phyloP scores from a whole-genome alignment of 2,113 vertebrate species.

The Tonatia bakeri region DNA sequence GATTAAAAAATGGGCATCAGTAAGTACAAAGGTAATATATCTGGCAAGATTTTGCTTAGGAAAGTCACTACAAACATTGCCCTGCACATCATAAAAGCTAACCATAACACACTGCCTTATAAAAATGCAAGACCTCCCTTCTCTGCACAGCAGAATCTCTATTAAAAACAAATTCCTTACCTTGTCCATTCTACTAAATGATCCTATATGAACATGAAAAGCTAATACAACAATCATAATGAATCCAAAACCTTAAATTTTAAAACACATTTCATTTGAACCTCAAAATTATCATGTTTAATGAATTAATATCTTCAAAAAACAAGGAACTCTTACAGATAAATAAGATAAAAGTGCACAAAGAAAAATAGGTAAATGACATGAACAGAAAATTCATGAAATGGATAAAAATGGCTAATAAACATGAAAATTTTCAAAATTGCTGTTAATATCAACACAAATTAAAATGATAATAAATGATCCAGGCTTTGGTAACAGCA shows the following conservation, averaged over 20 bases:
- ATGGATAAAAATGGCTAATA: background rate
- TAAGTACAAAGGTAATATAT: background rate
- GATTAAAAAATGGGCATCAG: background rate
- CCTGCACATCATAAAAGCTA: background rate
- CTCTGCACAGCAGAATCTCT: background rate
- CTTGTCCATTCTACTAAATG: background rate
- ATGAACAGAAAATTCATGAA: constrained; percentile 8
- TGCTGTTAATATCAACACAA: background rate
- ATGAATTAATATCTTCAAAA: background rate
- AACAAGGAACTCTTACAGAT: background rate
- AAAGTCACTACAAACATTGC: background rate
- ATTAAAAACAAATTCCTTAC: background rate
- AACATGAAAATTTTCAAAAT: background rate
- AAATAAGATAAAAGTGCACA: background rate
- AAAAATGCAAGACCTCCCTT: background rate
- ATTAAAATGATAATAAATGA: background rate
- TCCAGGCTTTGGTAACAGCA: background rate
- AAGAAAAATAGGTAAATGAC: background rate
- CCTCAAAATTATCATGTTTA: background rate
- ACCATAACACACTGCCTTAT: background rate
- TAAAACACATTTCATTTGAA: background rate
- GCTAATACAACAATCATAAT: background rate
- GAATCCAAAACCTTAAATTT: background rate
- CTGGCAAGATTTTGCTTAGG: background rate
- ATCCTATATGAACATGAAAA: background rate